These are phyloP conservation scores for Endomychus coccineus DNA, from an alignment of 2,888 invertebrate species.

Conservation along the genomic window DNA sequence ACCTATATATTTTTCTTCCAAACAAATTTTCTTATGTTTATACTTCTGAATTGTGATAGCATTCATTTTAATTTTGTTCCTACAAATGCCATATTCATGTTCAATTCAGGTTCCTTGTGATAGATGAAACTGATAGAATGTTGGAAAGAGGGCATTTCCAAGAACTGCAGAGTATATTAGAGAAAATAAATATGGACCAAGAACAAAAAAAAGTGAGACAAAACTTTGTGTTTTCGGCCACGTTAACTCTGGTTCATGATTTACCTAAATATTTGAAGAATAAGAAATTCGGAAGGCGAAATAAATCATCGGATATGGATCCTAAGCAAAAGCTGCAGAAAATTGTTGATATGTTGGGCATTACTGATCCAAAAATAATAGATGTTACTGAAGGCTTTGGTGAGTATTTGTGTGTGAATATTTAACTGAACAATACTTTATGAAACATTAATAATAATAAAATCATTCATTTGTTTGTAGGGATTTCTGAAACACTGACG, in stretches of 20 bases:
- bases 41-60: too few species aligned
- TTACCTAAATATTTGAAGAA: constrained; percentile 65
- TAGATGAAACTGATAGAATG: constrained; percentile 99
- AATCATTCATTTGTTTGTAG: constrained; percentile 34
- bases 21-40: too few species aligned
- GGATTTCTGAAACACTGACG: constrained; percentile 74
- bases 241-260: constrained; percentile 85
- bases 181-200: constrained; percentile 67
- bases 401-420: constrained; percentile 39
- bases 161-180: constrained; percentile 76
- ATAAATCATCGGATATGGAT: constrained; percentile 55
- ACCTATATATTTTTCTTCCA: too few species aligned
- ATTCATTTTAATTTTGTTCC: too few species aligned
- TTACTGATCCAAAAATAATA: constrained; percentile 85
- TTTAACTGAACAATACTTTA: too few species aligned
- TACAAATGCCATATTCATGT: too few species aligned
- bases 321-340: constrained; percentile 68
- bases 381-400: constrained; percentile 79
- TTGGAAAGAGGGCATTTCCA: constrained; percentile 93
- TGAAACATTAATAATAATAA: too few species aligned
- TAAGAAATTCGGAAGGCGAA: constrained; percentile 46
- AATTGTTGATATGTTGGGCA: constrained; percentile 72
- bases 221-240: constrained; percentile 96
- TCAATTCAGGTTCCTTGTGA: constrained; percentile 69
- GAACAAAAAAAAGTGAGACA: constrained; percentile 59